Evolutionary conservation across 2,797 vertebrate genomes (phyloP), one percentile per base, ranked within the genome.

Genomic region (Chromis chromis): DNA sequence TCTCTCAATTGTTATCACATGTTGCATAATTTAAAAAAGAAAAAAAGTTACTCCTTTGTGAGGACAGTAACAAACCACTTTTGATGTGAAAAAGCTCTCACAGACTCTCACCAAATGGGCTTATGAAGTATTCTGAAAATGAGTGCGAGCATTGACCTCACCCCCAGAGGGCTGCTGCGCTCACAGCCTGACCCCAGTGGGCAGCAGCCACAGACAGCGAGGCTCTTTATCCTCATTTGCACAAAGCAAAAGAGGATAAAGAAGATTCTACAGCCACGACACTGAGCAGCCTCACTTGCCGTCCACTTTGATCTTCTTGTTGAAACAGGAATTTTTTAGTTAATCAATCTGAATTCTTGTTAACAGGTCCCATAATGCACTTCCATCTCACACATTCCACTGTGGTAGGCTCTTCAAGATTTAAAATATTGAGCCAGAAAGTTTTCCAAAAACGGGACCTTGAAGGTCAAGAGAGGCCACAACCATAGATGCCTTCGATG

Each of bases 361-460:
- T 6, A 46, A 3, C 4, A 9, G 4, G 6, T 50, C 11, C 39
- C 49, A 33, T 24, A 7, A 48, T 36, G 7, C 14, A 1, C 12
- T 31, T 52, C 19, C 2, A 54, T 22, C 21, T 39, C 4, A 42
- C 68, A 82, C 54, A 78, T 71, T 70, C 65, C 63, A 62, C 8
- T 14, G 52, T 62, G 69, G 33, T 56, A 78, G 55, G 62, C 61
- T 64, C 50, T 68, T 52, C 39, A 40, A n/a, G 49, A 36, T 58
- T 57, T 25, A 42, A 72, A 74, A 66, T 58, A 83, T 64, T 56
- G 55, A 49, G n/a, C 13, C 62, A 58, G 40, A 69, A 27, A 46
- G 0, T 19, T 63, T 62, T 66, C 40, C 28, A 44, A 1, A n/a
- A 53, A 2, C 17, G 21, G 1, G 4, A 33, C 6, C 13, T 56